A percentile compares a stretch with the other conserved stretches of the same genome.
These are phyloP conservation scores for Dasypogon diadema DNA, from an alignment of 2,888 invertebrate genomes.

Conservation along the genomic window DNA sequence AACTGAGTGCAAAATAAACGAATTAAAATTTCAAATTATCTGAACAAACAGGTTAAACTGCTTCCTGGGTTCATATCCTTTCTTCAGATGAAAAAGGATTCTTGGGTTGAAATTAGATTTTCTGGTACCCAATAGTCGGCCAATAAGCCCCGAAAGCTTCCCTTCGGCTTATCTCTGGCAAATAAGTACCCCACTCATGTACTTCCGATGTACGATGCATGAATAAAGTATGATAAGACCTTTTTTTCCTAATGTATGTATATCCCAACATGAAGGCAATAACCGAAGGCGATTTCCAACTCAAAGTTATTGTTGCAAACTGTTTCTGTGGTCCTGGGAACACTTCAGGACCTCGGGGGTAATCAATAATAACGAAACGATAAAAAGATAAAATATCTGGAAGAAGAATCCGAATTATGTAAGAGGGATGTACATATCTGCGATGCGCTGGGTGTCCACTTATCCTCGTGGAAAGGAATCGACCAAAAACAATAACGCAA, in stretches of 20 bases:
- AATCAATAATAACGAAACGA: conserved; percentile 47
- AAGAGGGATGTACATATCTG: conserved; percentile 1
- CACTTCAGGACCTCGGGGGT: not conserved
- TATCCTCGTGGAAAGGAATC: not conserved
- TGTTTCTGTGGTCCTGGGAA: not conserved
- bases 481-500: conserved; percentile 13
- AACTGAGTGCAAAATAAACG: not conserved
- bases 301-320: conserved; percentile 32
- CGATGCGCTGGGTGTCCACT: not conserved
- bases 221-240: conserved; percentile 31
- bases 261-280: conserved; percentile 12
- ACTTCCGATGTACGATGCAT: conserved; percentile 17
- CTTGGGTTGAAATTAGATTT: not conserved
- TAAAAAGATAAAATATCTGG: conserved; percentile 40
- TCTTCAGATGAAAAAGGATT: not conserved
- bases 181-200: conserved; percentile 20
- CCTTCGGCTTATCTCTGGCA: not conserved
- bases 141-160: not conserved
- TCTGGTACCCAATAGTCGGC: not conserved
- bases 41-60: conserved; percentile 10
- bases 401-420: conserved; percentile 36
- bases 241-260: not conserved
- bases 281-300: conserved; percentile 14
- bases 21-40: conserved; percentile 5
- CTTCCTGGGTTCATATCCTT: not conserved